These are phyloP conservation scores for Erannis defoliaria DNA, from an alignment of 2,888 invertebrate species.

Conservation along the genomic window DNA sequence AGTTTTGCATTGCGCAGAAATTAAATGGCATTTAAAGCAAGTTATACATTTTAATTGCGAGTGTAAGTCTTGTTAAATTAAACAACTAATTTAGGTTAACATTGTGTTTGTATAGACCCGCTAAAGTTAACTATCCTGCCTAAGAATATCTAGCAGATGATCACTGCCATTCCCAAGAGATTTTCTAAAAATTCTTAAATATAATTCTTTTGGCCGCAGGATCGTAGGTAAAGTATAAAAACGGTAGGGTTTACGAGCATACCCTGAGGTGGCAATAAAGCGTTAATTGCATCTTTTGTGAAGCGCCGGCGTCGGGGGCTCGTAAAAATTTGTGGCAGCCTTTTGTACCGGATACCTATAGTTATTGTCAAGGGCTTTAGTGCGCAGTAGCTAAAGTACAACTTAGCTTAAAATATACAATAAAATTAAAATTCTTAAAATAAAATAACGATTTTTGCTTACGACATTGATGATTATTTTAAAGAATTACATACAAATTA, in stretches of 20 bases:
- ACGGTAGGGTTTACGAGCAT: constrained; percentile 47
- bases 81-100: not conserved
- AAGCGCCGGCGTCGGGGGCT: constrained; percentile 41
- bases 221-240: constrained; percentile 37
- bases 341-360: constrained; percentile 44
- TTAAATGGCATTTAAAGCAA: too few relatives aligned
- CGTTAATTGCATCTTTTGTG: constrained; percentile 56
- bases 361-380: constrained; percentile 35
- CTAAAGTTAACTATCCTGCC: not conserved
- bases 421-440: not conserved
- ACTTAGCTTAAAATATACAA: not conserved
- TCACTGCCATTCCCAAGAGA: not conserved
- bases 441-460: not conserved
- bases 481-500: too few relatives aligned
- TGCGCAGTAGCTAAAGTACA: constrained; percentile 9
- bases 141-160: not conserved
- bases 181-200: not conserved
- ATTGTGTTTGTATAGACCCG: not conserved
- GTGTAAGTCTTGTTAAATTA: not conserved
- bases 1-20: too few relatives aligned
- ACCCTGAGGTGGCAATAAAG: constrained; percentile 53
- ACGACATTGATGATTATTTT: too few relatives aligned
- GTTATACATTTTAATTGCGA: not conserved
- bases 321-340: constrained; percentile 53
- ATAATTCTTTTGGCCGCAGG: not conserved